phyloP scores from a whole-genome alignment of 2,113 vertebrate species.

The Heptranchias perlo region DNA sequence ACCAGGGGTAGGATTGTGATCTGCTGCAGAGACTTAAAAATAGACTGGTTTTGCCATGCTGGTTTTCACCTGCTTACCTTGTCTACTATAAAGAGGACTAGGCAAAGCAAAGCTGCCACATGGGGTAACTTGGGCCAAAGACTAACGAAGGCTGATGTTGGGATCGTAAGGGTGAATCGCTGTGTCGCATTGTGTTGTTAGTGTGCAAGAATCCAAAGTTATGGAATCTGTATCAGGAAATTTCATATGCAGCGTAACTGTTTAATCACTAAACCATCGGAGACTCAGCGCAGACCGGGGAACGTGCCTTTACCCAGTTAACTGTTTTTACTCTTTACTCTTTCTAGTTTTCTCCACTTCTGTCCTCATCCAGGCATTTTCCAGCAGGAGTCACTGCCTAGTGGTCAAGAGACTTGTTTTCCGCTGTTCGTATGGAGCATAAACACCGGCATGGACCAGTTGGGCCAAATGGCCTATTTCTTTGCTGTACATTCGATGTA shows the following conservation, averaged over 20 bases:
- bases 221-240: background rate
- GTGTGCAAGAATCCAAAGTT: background rate
- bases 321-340: background rate
- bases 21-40: background rate
- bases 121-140: background rate
- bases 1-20: background rate
- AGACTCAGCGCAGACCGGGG: background rate
- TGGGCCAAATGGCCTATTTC: too few relatives aligned
- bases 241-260: background rate
- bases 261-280: background rate
- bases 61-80: background rate
- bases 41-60: background rate
- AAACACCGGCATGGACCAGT: too few relatives aligned
- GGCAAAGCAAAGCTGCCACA: background rate
- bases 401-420: background rate
- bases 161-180: background rate
- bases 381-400: background rate
- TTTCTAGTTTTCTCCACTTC: background rate
- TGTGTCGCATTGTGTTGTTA: background rate
- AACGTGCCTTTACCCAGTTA: background rate
- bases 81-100: background rate
- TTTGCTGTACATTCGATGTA: too few relatives aligned
- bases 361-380: background rate
- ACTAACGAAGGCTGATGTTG: background rate
- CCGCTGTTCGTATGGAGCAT: too few relatives aligned